Conservation (phyloP, 1,140 invertebrate species). For the Seison nebaliae region DNA sequence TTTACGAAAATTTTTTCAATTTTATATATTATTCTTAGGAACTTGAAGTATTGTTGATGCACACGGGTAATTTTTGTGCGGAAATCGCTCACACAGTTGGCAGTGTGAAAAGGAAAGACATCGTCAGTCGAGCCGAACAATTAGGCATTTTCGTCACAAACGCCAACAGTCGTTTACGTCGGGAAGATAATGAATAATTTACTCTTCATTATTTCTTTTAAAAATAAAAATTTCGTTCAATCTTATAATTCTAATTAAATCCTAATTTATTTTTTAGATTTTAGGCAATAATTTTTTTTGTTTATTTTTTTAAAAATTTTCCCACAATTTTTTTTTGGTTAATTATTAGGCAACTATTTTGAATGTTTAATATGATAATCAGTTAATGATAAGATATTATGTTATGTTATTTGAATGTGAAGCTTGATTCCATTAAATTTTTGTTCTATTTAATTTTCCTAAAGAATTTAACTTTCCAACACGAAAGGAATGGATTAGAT, state of each 20-base stretch:
- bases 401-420: no score
- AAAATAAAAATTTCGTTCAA: conserved; percentile 1
- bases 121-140: conserved; percentile 83
- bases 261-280: no score
- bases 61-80: conserved; percentile 79
- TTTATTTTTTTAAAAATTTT: neutral
- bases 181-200: conserved; percentile 83
- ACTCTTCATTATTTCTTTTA: conserved; percentile 1
- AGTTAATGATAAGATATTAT: no score
- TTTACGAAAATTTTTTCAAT: conserved; percentile 6
- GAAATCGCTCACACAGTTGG: conserved; percentile 89
- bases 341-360: no score
- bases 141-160: conserved; percentile 80
- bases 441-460: no score
- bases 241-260: no score
- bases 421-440: no score
- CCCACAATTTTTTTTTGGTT: neutral
- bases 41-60: conserved; percentile 90
- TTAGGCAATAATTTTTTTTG: neutral
- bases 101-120: conserved; percentile 72
- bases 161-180: conserved; percentile 68
- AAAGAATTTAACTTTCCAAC: no score
- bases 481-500: no score
- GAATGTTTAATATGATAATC: no score
- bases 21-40: conserved; percentile 55